phyloP scores from a whole-genome alignment of 2,888 invertebrate species.

The Plebejus melissa region DNA sequence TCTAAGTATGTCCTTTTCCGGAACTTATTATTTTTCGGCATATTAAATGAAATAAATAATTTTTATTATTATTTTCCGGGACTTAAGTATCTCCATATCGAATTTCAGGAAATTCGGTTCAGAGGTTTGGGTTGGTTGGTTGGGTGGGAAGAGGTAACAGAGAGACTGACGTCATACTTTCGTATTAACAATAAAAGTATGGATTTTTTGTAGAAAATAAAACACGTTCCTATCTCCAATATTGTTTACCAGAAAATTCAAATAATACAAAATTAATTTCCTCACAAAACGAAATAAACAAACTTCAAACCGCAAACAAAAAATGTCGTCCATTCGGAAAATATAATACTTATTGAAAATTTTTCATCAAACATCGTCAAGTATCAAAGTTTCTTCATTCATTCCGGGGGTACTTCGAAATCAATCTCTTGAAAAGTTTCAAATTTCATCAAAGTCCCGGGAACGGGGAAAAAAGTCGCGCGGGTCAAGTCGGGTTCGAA shows the following conservation, averaged over 20 bases:
- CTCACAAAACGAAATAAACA: not conserved
- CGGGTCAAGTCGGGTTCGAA: constrained; percentile 58
- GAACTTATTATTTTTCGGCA: no score
- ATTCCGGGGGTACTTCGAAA: constrained; percentile 42
- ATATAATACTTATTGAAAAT: constrained; percentile 27
- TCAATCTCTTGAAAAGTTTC: constrained; percentile 57
- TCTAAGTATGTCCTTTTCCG: no score
- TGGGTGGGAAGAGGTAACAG: no score
- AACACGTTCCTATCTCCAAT: no score
- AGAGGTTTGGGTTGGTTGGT: no score
- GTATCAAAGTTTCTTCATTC: constrained; percentile 22
- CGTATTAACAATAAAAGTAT: no score
- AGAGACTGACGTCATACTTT: no score
- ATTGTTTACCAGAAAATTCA: not conserved
- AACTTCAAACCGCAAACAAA: constrained; percentile 7
- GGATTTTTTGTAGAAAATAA: no score
- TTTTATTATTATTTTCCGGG: no score
- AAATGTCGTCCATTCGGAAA: constrained; percentile 9
- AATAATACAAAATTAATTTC: not conserved
- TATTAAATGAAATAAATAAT: no score
- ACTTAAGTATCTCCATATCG: no score
- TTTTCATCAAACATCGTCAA: constrained; percentile 20
- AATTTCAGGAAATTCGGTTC: no score
- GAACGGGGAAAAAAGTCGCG: constrained; percentile 53
- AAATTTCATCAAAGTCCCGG: constrained; percentile 62